A percentile compares a stretch with the other conserved stretches of the same genome.
These are phyloP conservation scores for Zonotrichia albicollis DNA, from an alignment of 2,797 vertebrate genomes.

Conservation along the genomic window DNA sequence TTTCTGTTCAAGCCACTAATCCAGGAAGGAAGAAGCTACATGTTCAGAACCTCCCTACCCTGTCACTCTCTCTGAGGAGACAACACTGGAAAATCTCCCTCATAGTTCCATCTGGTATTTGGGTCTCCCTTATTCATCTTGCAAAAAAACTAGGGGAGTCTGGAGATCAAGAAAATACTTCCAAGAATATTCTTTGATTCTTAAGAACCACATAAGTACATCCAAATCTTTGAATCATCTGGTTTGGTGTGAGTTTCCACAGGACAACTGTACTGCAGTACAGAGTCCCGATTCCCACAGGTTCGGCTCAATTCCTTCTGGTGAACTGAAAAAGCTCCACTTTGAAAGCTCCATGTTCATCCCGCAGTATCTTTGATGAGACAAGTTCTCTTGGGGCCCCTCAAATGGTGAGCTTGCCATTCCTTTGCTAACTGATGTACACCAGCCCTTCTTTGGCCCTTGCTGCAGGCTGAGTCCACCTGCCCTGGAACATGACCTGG, in stretches of 20 bases:
- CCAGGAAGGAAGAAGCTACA: not conserved
- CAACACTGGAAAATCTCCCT: not conserved
- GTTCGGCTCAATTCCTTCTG: not conserved
- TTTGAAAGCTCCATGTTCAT: not conserved
- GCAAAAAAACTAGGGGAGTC: not conserved
- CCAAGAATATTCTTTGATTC: not conserved
- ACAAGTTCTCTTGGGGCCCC: not conserved
- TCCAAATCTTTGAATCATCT: not conserved
- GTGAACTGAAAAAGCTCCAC: not conserved
- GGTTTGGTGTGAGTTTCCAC: not conserved
- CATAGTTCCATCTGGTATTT: not conserved
- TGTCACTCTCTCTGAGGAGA: not conserved
- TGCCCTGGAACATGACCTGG: not conserved
- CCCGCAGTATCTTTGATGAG: not conserved
- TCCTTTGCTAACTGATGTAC: not conserved
- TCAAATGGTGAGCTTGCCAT: not conserved
- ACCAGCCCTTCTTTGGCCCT: not conserved
- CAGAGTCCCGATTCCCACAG: not conserved
- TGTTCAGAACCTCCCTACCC: not conserved
- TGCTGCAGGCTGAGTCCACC: not conserved
- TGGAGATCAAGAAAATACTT: not conserved
- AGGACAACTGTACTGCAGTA: not conserved
- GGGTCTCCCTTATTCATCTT: not conserved
- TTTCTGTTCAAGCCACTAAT: not conserved
- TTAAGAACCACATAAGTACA: not conserved